Conservation (phyloP, 1,140 invertebrate genomes). For the Cyphomyrmex costatus region DNA sequence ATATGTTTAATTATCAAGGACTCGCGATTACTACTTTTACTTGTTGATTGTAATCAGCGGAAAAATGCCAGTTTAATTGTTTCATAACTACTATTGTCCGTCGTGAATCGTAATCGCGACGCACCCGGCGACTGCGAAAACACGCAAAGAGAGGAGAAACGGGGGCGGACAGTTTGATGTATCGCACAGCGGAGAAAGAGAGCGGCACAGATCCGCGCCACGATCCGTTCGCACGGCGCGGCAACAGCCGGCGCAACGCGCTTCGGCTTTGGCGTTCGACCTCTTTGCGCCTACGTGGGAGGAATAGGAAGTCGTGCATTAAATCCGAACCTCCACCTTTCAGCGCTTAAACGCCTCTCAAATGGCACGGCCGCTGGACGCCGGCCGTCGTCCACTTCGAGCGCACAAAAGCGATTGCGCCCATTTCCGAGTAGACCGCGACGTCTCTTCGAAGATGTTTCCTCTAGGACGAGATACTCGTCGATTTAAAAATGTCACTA, state of each 20-base stretch:
- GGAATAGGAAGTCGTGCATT: constrained; percentile 82
- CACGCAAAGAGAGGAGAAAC: constrained; percentile 8
- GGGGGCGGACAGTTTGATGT: constrained; percentile 44
- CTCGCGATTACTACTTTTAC: constrained; percentile 15
- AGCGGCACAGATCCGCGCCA: constrained; percentile 57
- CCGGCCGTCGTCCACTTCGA: constrained; percentile 38
- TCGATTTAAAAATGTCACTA: background rate
- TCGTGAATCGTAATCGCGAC: constrained; percentile 31
- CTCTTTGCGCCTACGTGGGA: constrained; percentile 79
- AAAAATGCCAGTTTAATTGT: background rate
- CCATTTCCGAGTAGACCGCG: constrained; percentile 32
- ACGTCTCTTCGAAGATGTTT: background rate
- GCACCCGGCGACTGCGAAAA: constrained; percentile 7
- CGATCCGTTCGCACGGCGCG: constrained; percentile 15
- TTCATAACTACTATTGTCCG: constrained; percentile 3
- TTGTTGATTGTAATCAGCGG: background rate
- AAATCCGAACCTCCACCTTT: constrained; percentile 79
- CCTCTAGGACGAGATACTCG: background rate
- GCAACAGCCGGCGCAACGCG: constrained; percentile 39
- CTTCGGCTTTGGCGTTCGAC: constrained; percentile 61
- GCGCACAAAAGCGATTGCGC: constrained; percentile 63
- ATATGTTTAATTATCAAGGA: constrained; percentile 9
- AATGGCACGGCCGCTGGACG: constrained; percentile 66
- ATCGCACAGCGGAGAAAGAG: constrained; percentile 64
- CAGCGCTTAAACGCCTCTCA: constrained; percentile 77